Base-by-base conservation (phyloP, 2,888 invertebrate genomes). In the Lamproptera curius region DNA sequence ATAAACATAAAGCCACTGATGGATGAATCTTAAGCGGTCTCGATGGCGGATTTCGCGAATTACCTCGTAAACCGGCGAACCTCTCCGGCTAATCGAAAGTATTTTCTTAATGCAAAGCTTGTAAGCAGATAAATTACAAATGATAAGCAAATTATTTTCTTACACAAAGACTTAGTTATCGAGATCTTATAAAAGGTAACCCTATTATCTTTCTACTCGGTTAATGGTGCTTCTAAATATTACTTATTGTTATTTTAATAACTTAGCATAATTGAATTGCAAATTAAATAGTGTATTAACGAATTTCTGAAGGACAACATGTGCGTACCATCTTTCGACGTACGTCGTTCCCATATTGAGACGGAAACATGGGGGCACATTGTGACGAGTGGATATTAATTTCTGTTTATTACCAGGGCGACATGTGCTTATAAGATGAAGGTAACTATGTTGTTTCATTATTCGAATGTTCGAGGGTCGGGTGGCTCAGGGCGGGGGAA, bases 401-500 rank as follows among this genome's bases (percentile, higher is more conserved):
- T 75, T 76, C 72, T 73, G 66, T 80, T 79, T 83, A 83, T 76
- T 74, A 74, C 73, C 58, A 69, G 70, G 70, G 73, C 68, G 69
- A 77, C 82, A 83, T 84, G 78, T 79, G 79, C 70, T 76, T 76
- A 74, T 74, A 80, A 81, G 78, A 78, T 74, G 79, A 72, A 73
- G 75, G 78, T 78, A 75, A 81, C 78, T 80, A 75, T 80, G 77
- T 74, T 76, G 76, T 80, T 79, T 77, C 80, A 79, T 82, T 81
- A 81, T 83, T 79, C 74, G 79, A 71, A 74, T 73, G 74, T 71
- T 65, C 62, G 65, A 62, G 63, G 63, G 69, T 61, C 56, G 57
- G 58, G 67, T 66, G 63, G 64, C 58, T 56, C 56, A 61, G 28
- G 60, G 56, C 61, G 75, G 79, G 73, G 73, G 79, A 81, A 80